Evolutionary conservation across 2,113 vertebrate genomes (phyloP), one percentile per base, ranked within the genome.

Genomic region (Phylloscopus trochiloides): DNA sequence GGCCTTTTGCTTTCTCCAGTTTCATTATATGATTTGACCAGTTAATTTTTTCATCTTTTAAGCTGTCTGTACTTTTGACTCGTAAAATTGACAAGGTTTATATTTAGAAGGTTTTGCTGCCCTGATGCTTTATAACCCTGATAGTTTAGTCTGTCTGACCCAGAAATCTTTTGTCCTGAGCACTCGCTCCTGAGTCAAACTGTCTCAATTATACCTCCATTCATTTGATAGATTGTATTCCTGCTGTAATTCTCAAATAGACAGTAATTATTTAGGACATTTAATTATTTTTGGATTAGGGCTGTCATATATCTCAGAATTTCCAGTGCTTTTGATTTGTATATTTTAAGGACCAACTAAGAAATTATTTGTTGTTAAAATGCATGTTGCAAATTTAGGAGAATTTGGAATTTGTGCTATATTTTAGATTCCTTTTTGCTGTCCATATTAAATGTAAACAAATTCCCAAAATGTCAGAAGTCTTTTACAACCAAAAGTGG

Each of bases 201-300:
- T 81, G 48, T 88, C 71, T 94, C 82, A n/a, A 21, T 94, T 94
- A 85, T 70, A 38, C 31, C 17, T 85, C 26, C 34, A 58, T 94
- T 92, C 61, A 58, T 96, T 96, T 68, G 62, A 75, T 52, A 75
- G 54, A 85, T 61, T 57, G 21, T 57, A 45, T 42, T 71, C 16
- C 65, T 45, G 20, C 75, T 90, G 79, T 65, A 86, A 94, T 83
- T 93, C 70, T 86, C 51, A 93, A 61, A 36, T 36, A 71, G 87
- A 94, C 36, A 65, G 34, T 83, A 86, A 88, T 95, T 96, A 86
- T 86, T 94, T 93, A 45, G n/a, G 79, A 76, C 77, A 78, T 75
- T 65, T 90, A 92, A 93, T 91, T 95, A 78, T 51, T 94, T 86
- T 91, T 76, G 9, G 26, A 38, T 54, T 90, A 45, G 24, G 20